These are phyloP conservation scores for Pagetopsis macropterus DNA, from an alignment of 2,797 vertebrate genomes.

Conservation along the genomic window DNA sequence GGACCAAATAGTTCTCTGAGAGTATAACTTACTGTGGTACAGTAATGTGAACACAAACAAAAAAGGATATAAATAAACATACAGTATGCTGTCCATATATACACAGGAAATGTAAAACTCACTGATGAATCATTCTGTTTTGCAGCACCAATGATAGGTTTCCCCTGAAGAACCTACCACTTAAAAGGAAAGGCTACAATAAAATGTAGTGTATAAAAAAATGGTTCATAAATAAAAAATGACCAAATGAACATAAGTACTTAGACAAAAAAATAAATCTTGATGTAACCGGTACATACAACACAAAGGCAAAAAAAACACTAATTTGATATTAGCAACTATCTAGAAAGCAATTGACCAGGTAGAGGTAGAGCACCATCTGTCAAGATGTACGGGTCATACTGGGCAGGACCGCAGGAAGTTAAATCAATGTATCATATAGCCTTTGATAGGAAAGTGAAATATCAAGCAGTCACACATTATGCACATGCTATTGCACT, in stretches of 20 bases:
- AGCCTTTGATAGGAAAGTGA: constrained; percentile 68
- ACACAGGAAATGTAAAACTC: constrained; percentile 86
- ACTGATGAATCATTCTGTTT: constrained; percentile 80
- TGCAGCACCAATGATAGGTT: constrained; percentile 85
- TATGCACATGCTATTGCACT: constrained; percentile 88
- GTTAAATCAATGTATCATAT: constrained; percentile 68
- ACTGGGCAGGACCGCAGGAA: constrained; percentile 76
- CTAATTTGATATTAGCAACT: constrained; percentile 84
- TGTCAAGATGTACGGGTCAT: constrained; percentile 86
- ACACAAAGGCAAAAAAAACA: constrained; percentile 77
- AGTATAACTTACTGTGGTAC: constrained; percentile 84
- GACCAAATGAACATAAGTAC: constrained; percentile 88
- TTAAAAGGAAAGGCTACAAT: constrained; percentile 77
- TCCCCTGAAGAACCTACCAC: constrained; percentile 81
- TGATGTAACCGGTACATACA: constrained; percentile 97
- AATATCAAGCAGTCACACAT: constrained; percentile 77
- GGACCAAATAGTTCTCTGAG: constrained; percentile 81
- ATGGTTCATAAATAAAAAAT: constrained; percentile 88
- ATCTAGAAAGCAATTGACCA: constrained; percentile 81
- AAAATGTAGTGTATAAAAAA: constrained; percentile 85
- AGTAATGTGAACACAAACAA: constrained; percentile 77
- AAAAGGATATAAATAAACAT: constrained; percentile 87
- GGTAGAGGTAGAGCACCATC: constrained; percentile 95
- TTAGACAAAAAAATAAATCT: constrained; percentile 86
- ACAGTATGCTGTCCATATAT: constrained; percentile 91